A percentile compares a stretch with the other conserved stretches of the same genome.
Conservation (phyloP, 1,140 invertebrate species). For the Pomacea maculata region DNA sequence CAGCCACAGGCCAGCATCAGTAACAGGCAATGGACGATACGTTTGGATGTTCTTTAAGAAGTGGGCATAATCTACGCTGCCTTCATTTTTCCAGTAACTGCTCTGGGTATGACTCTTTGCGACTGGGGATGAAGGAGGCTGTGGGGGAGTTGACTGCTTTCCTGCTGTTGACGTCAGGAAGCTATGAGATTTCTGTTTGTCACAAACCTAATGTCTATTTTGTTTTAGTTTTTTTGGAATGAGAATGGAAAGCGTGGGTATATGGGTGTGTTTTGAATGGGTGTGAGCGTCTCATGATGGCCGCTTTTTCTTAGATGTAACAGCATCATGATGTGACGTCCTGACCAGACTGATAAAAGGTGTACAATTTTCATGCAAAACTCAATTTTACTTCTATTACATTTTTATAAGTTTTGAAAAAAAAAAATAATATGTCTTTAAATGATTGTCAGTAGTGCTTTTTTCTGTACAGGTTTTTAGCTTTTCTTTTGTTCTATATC, state of each 20-base stretch:
- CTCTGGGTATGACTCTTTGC: neutral
- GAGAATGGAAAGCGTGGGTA: neutral
- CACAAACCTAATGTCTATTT: too few species aligned
- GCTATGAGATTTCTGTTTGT: too few species aligned
- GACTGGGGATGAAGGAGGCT: slow-evolving; percentile 46
- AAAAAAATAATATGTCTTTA: too few species aligned
- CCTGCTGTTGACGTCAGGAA: too few species aligned
- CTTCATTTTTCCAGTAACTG: neutral
- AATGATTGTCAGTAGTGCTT: too few species aligned
- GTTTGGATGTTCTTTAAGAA: too few species aligned
- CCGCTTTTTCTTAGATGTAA: neutral
- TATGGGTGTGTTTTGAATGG: neutral
- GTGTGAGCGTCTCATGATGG: neutral
- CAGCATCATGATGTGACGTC: neutral
- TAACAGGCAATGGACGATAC: slow-evolving; percentile 33
- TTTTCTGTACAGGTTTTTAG: too few species aligned
- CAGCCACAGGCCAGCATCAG: slow-evolving; percentile 52
- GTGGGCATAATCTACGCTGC: neutral
- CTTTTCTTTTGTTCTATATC: too few species aligned
- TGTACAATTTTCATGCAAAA: too few species aligned
- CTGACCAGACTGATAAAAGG: neutral
- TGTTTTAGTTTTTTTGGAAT: too few species aligned
- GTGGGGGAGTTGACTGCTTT: slow-evolving; percentile 30
- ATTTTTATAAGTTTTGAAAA: too few species aligned
- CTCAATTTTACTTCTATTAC: too few species aligned